Evolutionary conservation across 2,113 vertebrate genomes (phyloP), one percentile per base, ranked within the genome.

Genomic region (Macquaria ambigua): DNA sequence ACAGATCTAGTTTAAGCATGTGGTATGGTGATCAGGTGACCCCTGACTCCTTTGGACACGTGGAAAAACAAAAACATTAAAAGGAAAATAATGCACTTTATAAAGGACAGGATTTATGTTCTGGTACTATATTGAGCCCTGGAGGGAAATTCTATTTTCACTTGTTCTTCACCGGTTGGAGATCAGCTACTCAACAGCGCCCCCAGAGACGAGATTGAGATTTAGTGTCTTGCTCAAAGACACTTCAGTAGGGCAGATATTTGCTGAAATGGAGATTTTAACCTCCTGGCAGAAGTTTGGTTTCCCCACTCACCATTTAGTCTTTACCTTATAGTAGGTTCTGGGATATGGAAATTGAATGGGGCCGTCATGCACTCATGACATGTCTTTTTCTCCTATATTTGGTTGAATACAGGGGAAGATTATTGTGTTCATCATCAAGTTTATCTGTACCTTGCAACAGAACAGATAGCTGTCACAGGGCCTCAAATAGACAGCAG

Each of bases 161-260:
- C 43, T 62, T 62, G n/a, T 74, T 70, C 50, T 43, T 62, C 63
- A 46, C 21, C 41, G 64, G 72, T 15, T 39, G 8, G 64, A 71
- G 21, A 76, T 82, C 23, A 61, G 73, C 78, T 1, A 53, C 59
- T 63, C 79, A 70, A 74, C 82, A 77, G 82, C 59, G 23, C 76
- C 84, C 68, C 73, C 52, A 48, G 25, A 70, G 79, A 81, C 31
- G 8, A 52, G 46, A 31, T 1, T 39, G 31, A 68, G 21, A 48
- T 28, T 53, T 11, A 34, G 63, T 0, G 16, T 50, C 20, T 66
- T 77, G 71, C 75, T 77, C 62, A 80, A 61, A 61, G 56, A 53
- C 66, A 69, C 82, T 71, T 69, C 25, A 82, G 79, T 61, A 75
- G 53, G 34, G 34, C 34, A 34, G 34, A 34, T 34, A 34, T 34